These are phyloP conservation scores for Anticlea derivata DNA, from an alignment of 2,888 invertebrate species.

Conservation along the genomic window DNA sequence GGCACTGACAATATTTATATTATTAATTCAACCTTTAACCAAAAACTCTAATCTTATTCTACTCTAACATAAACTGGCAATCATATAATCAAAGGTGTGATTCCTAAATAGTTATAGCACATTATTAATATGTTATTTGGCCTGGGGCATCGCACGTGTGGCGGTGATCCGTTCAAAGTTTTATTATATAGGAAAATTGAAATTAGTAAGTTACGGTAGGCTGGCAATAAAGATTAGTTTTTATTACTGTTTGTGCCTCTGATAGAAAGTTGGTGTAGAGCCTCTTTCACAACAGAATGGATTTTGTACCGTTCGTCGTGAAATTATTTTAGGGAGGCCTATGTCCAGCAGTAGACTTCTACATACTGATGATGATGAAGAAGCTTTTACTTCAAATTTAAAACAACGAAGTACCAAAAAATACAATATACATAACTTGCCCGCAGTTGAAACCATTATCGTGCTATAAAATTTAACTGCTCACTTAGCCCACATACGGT, in stretches of 20 bases:
- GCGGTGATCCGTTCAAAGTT: slow-evolving; percentile 27
- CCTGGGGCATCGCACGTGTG: slow-evolving; percentile 35
- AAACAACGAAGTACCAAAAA: slow-evolving; percentile 2
- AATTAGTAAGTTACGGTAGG: slow-evolving; percentile 40
- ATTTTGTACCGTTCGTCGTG: neutral
- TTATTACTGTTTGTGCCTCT: slow-evolving; percentile 31
- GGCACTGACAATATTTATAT: slow-evolving; percentile 18
- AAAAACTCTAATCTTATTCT: slow-evolving; percentile 18
- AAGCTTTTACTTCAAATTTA: no score
- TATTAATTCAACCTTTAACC: slow-evolving; percentile 24
- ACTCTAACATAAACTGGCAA: slow-evolving; percentile 8
- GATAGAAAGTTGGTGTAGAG: slow-evolving; percentile 18
- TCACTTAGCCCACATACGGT: slow-evolving; percentile 46
- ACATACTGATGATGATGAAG: no score
- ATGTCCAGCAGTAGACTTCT: no score
- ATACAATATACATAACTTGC: slow-evolving; percentile 23
- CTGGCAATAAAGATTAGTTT: slow-evolving; percentile 36
- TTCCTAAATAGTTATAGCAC: slow-evolving; percentile 35
- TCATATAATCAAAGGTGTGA: slow-evolving; percentile 30
- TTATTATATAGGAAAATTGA: slow-evolving; percentile 39
- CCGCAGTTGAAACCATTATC: slow-evolving; percentile 43
- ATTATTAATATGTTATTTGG: slow-evolving; percentile 33
- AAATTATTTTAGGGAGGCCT: no score
- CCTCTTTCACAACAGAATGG: slow-evolving; percentile 6
- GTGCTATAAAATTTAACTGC: slow-evolving; percentile 53